Conservation (phyloP, 2,113 vertebrate genomes). For the Coregonus clupeaformis region DNA sequence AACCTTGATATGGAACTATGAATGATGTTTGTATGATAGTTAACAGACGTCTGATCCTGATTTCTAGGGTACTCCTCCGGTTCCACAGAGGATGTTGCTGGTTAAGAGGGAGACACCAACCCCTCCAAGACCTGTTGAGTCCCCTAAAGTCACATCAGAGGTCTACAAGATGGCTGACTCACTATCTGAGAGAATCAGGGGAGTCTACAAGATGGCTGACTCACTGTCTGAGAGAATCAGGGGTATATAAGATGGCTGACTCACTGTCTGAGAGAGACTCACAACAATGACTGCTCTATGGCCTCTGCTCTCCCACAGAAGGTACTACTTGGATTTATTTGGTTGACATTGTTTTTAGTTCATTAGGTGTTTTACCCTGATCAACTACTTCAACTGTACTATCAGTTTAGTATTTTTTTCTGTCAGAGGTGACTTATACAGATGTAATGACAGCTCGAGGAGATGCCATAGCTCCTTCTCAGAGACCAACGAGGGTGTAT, state of each 20-base stretch:
- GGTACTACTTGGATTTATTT: background rate
- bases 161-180: conserved; percentile 9
- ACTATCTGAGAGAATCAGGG: background rate
- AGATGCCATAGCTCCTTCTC: conserved; percentile 37
- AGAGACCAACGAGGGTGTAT: conserved; percentile 17
- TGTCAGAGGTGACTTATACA: conserved; percentile 50
- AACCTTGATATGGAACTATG: too few relatives aligned
- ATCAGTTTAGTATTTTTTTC: too few relatives aligned
- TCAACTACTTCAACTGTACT: too few relatives aligned
- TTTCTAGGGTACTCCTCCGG: too few relatives aligned
- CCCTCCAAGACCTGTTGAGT: conserved; percentile 1
- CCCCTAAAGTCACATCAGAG: background rate
- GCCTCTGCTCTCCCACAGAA: background rate
- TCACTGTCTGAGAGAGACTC: background rate
- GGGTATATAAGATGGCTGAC: conserved; percentile 10
- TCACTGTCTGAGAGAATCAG: background rate
- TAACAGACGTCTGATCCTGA: too few relatives aligned
- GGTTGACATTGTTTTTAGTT: background rate
- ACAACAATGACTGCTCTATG: background rate
- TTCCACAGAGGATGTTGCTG: background rate
- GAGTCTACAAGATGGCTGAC: background rate
- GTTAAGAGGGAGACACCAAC: background rate
- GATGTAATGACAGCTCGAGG: conserved; percentile 64
- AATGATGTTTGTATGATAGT: background rate
- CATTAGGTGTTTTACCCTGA: too few relatives aligned